Evolutionary conservation across 2,797 vertebrate species (phyloP), one percentile per base, ranked within the genome.

Genomic region (Premnoplex brunnescens): DNA sequence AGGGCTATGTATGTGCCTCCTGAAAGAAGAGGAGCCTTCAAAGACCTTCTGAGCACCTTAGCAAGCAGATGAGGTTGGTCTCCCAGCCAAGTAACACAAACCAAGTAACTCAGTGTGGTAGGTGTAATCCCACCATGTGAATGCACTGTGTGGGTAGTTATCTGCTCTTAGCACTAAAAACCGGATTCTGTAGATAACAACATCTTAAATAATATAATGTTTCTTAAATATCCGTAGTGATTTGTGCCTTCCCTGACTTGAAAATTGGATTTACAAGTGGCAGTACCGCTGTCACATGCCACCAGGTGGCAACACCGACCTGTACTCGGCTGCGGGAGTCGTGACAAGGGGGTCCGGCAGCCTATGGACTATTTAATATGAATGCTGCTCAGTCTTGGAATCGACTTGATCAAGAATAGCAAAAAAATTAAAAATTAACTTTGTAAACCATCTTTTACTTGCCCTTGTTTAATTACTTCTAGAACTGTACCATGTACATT

Each of bases 301-400:
- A 85, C 88, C 69, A 96, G 96, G 78, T 95, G 96, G 94, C 84
- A 91, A 78, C 85, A 91, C 85, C 36, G 74, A 62, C 55, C 63
- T 51, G 87, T 5, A 0, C 52, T 54, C 13, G 5, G 51, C 43
- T 10, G 54, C 7, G 12, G 8, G 26, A 48, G 12, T 32, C 26
- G 24, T 9, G 34, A 4, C 37, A 13, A 5, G 24, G 30, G 36
- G 14, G 3, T 34, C 12, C 3, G 6, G 8, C 36, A 43, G n/a
- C 43, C 54, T 21, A 0, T 2, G 26, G 9, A 1, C 39, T 28
- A 0, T 7, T 34, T 14, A 8, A 2, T 51, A 7, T 8, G 22
- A 32, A 6, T 14, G 56, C 46, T 54, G 52, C 56, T 87, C 59
- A 4, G 32, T 11, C 55, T 32, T 58, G 20, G 20, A 58, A 17